Conservation (phyloP, 1,140 invertebrate genomes). For the Drosophila pseudoobscura region DNA sequence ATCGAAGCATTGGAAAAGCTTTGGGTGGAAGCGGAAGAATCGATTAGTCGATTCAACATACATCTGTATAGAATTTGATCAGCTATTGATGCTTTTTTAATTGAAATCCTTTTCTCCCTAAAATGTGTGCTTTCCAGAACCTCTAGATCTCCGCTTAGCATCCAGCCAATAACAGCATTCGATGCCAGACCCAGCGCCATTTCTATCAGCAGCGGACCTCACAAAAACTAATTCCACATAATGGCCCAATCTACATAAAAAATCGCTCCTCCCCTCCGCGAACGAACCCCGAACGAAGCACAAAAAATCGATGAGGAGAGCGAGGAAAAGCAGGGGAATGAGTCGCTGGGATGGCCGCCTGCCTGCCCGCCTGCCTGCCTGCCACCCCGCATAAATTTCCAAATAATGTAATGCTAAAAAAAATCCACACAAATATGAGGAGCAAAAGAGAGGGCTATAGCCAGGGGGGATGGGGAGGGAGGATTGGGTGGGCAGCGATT, state of each 20-base stretch:
- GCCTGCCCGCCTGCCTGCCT: slow-evolving; percentile 37
- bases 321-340: slow-evolving; percentile 16
- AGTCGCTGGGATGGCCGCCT: slow-evolving; percentile 21
- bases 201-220: slow-evolving; percentile 44
- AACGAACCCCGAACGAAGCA: background rate
- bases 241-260: slow-evolving; percentile 80
- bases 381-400: slow-evolving; percentile 79
- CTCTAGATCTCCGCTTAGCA: background rate
- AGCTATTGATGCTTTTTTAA: slow-evolving; percentile 15
- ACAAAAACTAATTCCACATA: slow-evolving; percentile 75
- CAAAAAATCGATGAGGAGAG: slow-evolving; percentile 72
- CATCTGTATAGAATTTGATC: too few species aligned
- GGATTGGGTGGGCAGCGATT: slow-evolving; percentile 12
- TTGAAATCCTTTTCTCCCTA: too few species aligned
- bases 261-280: slow-evolving; percentile 44
- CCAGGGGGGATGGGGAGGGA: background rate
- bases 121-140: background rate
- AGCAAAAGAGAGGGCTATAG: slow-evolving; percentile 3
- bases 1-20: too few species aligned
- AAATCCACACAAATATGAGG: slow-evolving; percentile 42
- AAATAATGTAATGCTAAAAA: slow-evolving; percentile 78
- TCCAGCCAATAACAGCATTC: slow-evolving; percentile 69
- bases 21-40: too few species aligned
- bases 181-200: slow-evolving; percentile 54
- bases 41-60: too few species aligned